A percentile compares a stretch with the other conserved stretches of the same genome.
Evolutionary conservation across 2,113 vertebrate species (phyloP).

Genomic region (Python bivittatus): DNA sequence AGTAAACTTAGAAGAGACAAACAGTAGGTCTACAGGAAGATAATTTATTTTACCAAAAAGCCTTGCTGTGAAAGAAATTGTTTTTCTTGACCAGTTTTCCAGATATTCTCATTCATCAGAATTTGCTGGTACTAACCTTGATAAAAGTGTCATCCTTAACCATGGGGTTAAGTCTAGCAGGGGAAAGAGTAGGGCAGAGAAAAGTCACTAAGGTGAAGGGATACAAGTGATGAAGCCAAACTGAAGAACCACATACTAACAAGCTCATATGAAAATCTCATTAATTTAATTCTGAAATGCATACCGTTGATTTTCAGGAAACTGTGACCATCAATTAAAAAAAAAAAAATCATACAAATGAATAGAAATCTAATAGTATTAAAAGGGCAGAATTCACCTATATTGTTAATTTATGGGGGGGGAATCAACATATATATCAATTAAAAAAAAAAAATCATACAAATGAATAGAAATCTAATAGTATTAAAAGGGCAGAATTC

Average conservation of each 20-base stretch:
- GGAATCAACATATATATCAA: not conserved
- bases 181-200: not conserved
- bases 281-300: not conserved
- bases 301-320: not conserved
- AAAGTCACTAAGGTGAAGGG: not conserved
- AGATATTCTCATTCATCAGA: not conserved
- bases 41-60: not conserved
- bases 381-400: constrained; percentile 17
- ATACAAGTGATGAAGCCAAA: not conserved
- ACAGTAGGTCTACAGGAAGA: not conserved
- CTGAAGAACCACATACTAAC: not conserved
- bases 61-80: not conserved
- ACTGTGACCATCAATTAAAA: not conserved
- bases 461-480: not conserved
- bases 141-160: not conserved
- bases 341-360: constrained; percentile 2
- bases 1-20: not conserved
- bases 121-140: not conserved
- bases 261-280: not conserved
- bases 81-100: not conserved
- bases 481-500: constrained; percentile 19
- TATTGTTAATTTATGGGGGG: constrained; percentile 4
- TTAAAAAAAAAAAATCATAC: not conserved
- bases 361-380: not conserved
- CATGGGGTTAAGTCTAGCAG: not conserved